Base-by-base conservation (phyloP, 2,797 vertebrate genomes). In the Chelon labrosus region DNA sequence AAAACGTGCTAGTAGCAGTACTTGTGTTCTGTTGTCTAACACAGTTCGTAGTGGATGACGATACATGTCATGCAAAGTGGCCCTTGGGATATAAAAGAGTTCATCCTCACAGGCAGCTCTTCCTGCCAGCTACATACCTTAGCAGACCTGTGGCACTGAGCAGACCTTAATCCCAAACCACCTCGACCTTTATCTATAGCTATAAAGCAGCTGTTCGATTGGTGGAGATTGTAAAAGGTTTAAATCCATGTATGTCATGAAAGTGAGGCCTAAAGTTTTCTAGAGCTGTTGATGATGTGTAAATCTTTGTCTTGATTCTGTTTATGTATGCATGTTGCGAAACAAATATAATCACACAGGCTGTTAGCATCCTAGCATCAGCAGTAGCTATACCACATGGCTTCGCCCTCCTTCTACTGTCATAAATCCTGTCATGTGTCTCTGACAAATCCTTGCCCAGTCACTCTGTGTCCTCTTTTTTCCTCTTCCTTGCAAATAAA, bases 401-500 rank as follows among this genome's bases (percentile, higher is more conserved):
- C 25, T 41, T 70, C 61, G 49, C 25, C 55, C 50, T 64, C n/a
- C 22, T 56, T 35, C 58, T 66, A 57, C 55, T 80, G 82, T 65
- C 75, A 42, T 52, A 10, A 56, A 69, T 87, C 69, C 79, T 60
- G 57, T 52, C 52, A 37, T 66, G 65, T 83, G 65, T 84, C 76
- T 77, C 80, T 65, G 72, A 82, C 38, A 74, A 58, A 57, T 79
- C 73, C 62, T 70, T 47, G 5, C 58, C 78, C 65, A 80, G 83
- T 81, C 79, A 73, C 73, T 42, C 59, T 70, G 77, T 81, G 84
- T 82, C 77, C 72, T 81, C 65, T 83, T 70, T 88, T 87, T 80
- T 75, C 78, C 76, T 80, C 57, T 82, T 88, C 87, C 73, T 80
- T 83, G 78, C 72, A 80, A 70, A 60, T 69, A 50, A 41, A 56